A percentile compares a stretch with the other conserved stretches of the same genome.
Evolutionary conservation across 2,888 invertebrate genomes (phyloP).

Genomic region (Lepetodrilus schrolli): DNA sequence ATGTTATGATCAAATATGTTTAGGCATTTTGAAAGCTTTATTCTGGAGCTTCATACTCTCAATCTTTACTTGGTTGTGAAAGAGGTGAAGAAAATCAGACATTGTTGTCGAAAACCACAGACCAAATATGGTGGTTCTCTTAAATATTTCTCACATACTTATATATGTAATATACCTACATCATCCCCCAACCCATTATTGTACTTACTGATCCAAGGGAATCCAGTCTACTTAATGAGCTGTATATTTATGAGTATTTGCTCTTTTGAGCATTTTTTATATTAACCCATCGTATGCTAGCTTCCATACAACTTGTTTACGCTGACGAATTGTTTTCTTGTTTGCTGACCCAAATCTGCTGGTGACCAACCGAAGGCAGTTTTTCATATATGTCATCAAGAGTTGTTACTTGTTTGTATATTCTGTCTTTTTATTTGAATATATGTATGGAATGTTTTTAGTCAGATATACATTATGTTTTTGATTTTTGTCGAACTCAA

Average conservation of each 20-base stretch:
- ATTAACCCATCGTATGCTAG: neutral
- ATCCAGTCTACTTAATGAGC: neutral
- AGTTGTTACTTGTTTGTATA: constrained; percentile 26
- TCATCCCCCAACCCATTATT: no score
- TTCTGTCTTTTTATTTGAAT: constrained; percentile 24
- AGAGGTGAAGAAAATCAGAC: no score
- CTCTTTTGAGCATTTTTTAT: neutral
- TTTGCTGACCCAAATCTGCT: neutral
- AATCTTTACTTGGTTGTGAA: no score
- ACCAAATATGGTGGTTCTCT: no score
- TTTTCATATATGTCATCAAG: constrained; percentile 20
- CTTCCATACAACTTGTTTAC: neutral
- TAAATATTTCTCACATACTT: no score
- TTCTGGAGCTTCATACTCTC: no score
- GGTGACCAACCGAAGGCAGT: constrained; percentile 8
- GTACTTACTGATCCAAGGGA: neutral
- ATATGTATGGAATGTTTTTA: constrained; percentile 12
- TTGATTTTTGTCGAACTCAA: neutral
- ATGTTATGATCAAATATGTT: no score
- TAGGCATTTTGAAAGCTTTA: no score
- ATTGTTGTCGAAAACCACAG: no score
- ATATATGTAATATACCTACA: no score
- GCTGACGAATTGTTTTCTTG: neutral
- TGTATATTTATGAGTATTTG: neutral
- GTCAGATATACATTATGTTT: constrained; percentile 21